phyloP scores from a whole-genome alignment of 2,113 vertebrate genomes.

The Callipepla squamata region DNA sequence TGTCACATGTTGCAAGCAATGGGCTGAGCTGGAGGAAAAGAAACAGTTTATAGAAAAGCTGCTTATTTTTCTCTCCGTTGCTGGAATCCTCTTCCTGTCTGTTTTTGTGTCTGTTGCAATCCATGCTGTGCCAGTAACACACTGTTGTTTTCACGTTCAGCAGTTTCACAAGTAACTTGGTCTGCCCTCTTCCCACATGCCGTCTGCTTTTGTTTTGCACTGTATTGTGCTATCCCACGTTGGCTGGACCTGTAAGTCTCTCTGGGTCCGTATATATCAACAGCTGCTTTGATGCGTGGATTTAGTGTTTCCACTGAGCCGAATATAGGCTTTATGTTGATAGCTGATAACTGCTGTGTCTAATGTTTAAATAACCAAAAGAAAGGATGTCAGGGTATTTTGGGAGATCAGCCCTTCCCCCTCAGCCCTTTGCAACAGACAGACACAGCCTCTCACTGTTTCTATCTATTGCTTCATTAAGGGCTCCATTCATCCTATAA shows the following conservation, averaged over 20 bases:
- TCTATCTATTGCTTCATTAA: slow-evolving; percentile 51
- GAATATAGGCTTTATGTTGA: neutral
- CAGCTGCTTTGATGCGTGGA: slow-evolving; percentile 31
- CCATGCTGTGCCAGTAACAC: fast-evolving
- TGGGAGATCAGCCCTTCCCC: slow-evolving; percentile 30
- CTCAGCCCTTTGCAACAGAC: slow-evolving; percentile 3
- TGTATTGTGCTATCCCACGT: neutral
- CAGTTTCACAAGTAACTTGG: neutral
- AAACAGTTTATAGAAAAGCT: slow-evolving; percentile 50
- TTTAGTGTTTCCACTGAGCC: neutral
- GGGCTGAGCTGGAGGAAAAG: neutral
- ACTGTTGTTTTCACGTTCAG: neutral
- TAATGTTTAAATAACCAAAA: slow-evolving; percentile 41
- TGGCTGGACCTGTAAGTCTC: neutral
- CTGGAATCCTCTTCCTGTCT: slow-evolving; percentile 18
- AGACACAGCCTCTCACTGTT: slow-evolving; percentile 49
- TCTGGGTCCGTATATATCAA: neutral
- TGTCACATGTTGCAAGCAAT: neutral
- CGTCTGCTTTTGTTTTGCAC: neutral
- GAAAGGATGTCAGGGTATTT: slow-evolving; percentile 48
- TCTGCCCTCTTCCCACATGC: neutral
- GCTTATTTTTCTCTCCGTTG: slow-evolving; percentile 27
- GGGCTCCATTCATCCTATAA: slow-evolving; percentile 63
- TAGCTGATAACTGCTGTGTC: neutral
- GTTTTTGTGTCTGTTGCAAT: neutral